Evolutionary conservation across 2,113 vertebrate species (phyloP).

Genomic region (Pachycephala philippinensis): DNA sequence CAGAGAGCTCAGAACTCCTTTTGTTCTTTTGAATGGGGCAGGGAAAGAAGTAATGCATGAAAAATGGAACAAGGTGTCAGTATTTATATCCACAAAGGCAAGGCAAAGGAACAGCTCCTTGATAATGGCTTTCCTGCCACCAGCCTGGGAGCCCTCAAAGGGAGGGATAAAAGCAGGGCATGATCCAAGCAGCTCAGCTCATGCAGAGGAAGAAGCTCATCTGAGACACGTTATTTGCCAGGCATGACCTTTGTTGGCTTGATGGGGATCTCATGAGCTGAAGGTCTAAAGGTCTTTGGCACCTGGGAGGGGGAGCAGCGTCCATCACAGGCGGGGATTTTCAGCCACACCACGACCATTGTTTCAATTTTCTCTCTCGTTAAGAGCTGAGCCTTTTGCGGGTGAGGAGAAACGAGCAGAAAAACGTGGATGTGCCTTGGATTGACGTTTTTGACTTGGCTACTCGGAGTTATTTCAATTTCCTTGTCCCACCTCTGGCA

Average conservation of each 20-base stretch:
- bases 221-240: neutral
- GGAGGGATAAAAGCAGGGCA: neutral
- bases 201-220: neutral
- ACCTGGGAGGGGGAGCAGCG: neutral
- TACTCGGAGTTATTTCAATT: neutral
- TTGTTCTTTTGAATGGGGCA: conserved; percentile 8
- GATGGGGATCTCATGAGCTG: neutral
- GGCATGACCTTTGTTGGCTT: neutral
- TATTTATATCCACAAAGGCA: conserved; percentile 16
- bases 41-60: neutral
- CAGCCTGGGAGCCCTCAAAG: neutral
- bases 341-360: neutral
- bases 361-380: neutral
- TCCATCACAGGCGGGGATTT: neutral
- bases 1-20: conserved; percentile 1
- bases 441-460: neutral
- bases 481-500: neutral
- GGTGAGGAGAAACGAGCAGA: neutral
- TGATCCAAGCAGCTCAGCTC: neutral
- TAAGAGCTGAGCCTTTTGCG: neutral
- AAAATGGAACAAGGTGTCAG: neutral
- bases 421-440: fast-evolving
- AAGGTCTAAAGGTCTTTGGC: neutral
- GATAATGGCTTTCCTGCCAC: neutral
- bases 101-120: neutral